Conservation (phyloP, 2,797 vertebrate species). For the Salmo trutta region DNA sequence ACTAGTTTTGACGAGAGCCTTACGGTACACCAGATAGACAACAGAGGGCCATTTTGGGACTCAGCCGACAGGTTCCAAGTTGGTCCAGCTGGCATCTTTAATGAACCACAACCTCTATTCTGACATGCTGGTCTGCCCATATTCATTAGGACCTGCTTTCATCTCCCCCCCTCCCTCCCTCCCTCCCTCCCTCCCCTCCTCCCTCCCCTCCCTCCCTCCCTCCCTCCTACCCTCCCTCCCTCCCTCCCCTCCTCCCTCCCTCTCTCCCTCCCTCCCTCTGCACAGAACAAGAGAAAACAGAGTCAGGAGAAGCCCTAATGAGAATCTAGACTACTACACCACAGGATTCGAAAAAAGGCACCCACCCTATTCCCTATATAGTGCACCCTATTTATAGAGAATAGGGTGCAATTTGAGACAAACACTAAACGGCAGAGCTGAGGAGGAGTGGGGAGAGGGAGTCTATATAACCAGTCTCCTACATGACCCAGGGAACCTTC, state of each 20-base stretch:
- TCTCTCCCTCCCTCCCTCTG: constrained; percentile 47
- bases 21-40: neutral
- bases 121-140: constrained; percentile 60
- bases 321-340: constrained; percentile 61
- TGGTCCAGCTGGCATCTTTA: constrained; percentile 75
- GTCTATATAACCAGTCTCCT: too few relatives aligned
- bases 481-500: too few relatives aligned
- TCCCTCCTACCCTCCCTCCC: constrained; percentile 20
- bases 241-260: constrained; percentile 19
- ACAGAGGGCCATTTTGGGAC: neutral
- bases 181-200: constrained; percentile 49
- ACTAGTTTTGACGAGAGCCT: neutral
- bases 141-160: constrained; percentile 78
- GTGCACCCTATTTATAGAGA: neutral
- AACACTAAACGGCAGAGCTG: neutral
- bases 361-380: constrained; percentile 1
- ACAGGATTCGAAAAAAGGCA: constrained; percentile 55
- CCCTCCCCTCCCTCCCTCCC: constrained; percentile 23
- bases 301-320: constrained; percentile 63
- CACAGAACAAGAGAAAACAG: constrained; percentile 69
- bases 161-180: constrained; percentile 52
- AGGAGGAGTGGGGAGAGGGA: too few relatives aligned
- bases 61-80: constrained; percentile 60
- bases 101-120: constrained; percentile 80
- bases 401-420: neutral